Percentiles rank a stretch among this genome's conserved stretches.
These are phyloP conservation scores for Cremastinae sp. DNA, from an alignment of 2,888 invertebrate genomes.

Conservation along the genomic window DNA sequence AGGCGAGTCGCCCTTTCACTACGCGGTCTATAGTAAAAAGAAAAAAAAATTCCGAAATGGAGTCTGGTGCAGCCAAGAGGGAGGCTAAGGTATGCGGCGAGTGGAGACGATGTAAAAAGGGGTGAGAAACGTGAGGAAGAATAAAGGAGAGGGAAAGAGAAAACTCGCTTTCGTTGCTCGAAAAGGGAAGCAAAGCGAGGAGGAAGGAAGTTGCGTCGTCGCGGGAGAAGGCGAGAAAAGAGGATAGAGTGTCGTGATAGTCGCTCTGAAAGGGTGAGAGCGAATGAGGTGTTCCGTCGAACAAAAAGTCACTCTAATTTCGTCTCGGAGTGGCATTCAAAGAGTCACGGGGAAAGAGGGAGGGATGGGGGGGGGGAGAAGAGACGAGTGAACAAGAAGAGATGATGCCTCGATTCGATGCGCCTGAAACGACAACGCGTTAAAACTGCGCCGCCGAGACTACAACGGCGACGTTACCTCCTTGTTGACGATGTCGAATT, in stretches of 20 bases:
- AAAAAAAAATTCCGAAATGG: constrained; percentile 49
- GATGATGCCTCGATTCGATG: constrained; percentile 56
- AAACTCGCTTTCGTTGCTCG: constrained; percentile 15
- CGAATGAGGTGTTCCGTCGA: constrained; percentile 52
- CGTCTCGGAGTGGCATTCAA: constrained; percentile 65
- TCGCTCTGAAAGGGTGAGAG: constrained; percentile 56
- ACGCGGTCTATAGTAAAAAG: constrained; percentile 40
- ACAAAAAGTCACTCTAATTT: constrained; percentile 73
- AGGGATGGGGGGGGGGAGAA: neutral
- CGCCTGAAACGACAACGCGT: constrained; percentile 38
- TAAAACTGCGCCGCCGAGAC: constrained; percentile 34
- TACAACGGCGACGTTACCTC: constrained; percentile 34
- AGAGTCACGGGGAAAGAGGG: constrained; percentile 46
- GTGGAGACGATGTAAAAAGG: constrained; percentile 36
- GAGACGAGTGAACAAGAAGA: too few species aligned
- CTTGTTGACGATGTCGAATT: constrained; percentile 52
- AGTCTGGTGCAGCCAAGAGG: constrained; percentile 40
- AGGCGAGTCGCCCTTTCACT: constrained; percentile 47
- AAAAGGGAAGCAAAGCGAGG: constrained; percentile 49
- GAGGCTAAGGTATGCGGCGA: constrained; percentile 41
- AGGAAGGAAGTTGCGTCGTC: constrained; percentile 47
- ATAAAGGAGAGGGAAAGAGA: constrained; percentile 13
- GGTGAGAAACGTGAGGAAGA: constrained; percentile 31
- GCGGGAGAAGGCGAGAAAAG: constrained; percentile 44
- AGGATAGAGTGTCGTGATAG: constrained; percentile 48